These are phyloP conservation scores for Panurus biarmicus DNA, from an alignment of 2,113 vertebrate species.

Conservation along the genomic window DNA sequence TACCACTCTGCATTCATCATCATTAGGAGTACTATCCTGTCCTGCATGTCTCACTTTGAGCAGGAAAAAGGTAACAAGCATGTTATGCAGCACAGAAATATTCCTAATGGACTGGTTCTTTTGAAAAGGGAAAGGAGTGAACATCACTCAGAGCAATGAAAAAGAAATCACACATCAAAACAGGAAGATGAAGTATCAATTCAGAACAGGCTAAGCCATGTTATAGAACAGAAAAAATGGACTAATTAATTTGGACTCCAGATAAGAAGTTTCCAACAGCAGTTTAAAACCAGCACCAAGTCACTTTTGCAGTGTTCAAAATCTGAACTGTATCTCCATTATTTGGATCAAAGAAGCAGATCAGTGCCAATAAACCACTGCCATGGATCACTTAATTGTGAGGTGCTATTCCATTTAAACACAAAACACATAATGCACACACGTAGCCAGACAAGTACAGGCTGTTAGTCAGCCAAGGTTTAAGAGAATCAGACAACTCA, in stretches of 20 bases:
- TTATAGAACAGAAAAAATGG: background rate
- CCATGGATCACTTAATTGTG: background rate
- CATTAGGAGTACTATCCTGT: background rate
- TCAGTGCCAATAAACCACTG: background rate
- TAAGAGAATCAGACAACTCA: background rate
- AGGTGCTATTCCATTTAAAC: background rate
- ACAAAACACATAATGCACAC: background rate
- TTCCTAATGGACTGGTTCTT: background rate
- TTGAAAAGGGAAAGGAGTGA: background rate
- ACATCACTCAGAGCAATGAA: background rate
- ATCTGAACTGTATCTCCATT: background rate
- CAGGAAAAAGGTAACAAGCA: background rate
- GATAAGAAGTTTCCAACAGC: background rate
- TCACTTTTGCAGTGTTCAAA: background rate
- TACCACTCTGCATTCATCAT: background rate
- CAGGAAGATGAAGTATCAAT: background rate
- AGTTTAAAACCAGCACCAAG: background rate
- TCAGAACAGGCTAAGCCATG: background rate
- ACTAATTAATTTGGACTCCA: background rate
- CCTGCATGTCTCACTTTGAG: background rate
- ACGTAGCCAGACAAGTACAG: fast-evolving
- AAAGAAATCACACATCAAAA: background rate
- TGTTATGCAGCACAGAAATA: background rate
- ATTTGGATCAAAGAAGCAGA: background rate
- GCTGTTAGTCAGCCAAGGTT: background rate